Percentiles rank a stretch among this genome's conserved stretches.
Evolutionary conservation across 53 echinoderm and acorn worm species (phyloP).

Genomic region (Zoroaster sp.): DNA sequence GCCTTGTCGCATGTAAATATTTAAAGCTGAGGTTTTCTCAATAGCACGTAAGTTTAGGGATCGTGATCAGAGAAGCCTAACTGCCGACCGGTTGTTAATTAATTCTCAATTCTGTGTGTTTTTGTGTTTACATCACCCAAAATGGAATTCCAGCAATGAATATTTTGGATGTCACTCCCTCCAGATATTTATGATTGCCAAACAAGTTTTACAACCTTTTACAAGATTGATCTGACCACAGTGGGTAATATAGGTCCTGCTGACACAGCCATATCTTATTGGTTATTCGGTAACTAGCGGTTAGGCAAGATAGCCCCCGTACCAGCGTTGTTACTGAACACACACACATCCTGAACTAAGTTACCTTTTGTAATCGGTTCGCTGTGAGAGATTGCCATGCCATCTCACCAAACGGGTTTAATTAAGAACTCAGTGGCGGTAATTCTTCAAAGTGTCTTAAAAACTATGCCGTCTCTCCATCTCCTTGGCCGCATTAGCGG

Average conservation of each 20-base stretch:
- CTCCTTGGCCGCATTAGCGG: conserved; percentile 38
- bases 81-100: not conserved
- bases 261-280: not conserved
- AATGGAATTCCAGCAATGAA: not conserved
- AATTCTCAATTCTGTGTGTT: not conserved
- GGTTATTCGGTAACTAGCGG: not conserved
- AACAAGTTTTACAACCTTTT: conserved; percentile 24
- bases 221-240: conserved; percentile 24
- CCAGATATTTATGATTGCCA: conserved; percentile 20
- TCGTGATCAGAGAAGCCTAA: not conserved
- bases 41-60: not conserved
- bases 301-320: not conserved
- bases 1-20: not conserved
- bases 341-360: not conserved
- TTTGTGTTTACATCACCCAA: not conserved
- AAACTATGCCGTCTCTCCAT: not conserved
- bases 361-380: not conserved
- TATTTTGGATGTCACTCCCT: not conserved
- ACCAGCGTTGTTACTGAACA: not conserved
- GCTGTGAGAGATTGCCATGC: not conserved
- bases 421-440: conserved; percentile 16
- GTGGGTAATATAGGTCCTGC: not conserved
- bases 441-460: conserved; percentile 41
- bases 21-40: not conserved
- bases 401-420: conserved; percentile 22